Conservation (phyloP, 2,797 vertebrate genomes). For the Myotis planiceps region DNA sequence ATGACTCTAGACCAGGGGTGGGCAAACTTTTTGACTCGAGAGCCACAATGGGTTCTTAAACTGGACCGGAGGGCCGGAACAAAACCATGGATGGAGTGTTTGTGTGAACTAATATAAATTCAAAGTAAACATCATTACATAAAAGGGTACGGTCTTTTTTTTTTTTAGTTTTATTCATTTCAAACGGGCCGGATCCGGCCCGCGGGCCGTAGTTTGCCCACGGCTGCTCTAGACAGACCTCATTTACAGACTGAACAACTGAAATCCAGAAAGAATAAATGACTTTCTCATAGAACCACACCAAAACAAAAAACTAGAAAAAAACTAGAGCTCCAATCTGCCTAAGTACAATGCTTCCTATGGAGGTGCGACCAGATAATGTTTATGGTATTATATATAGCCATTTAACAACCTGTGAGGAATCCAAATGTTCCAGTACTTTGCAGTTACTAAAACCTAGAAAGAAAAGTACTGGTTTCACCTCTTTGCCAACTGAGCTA, state of each 20-base stretch:
- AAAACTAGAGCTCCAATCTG: neutral
- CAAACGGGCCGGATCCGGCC: no score
- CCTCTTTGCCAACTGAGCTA: neutral
- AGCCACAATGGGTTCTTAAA: no score
- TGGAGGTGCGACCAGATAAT: neutral
- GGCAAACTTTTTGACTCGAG: no score
- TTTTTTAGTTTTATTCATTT: no score
- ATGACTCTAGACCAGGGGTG: neutral
- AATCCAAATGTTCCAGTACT: slow-evolving; percentile 41
- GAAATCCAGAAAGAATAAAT: slow-evolving; percentile 15
- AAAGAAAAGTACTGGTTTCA: slow-evolving; percentile 36
- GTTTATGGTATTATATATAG: neutral
- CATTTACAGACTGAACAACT: slow-evolving; percentile 24
- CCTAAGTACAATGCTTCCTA: neutral
- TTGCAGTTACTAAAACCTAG: slow-evolving; percentile 31
- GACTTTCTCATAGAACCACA: slow-evolving; percentile 25
- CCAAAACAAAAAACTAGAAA: neutral
- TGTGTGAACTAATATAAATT: no score
- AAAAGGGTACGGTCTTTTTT: no score
- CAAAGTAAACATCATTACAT: no score
- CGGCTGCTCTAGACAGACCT: slow-evolving; percentile 22
- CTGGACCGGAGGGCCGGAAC: no score
- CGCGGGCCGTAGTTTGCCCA: no score
- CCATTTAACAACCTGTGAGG: neutral
- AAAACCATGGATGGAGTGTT: no score